Percentiles rank a stretch among this genome's conserved stretches.
phyloP scores from a whole-genome alignment of 2,888 invertebrate species.

The Mayetiola destructor region DNA sequence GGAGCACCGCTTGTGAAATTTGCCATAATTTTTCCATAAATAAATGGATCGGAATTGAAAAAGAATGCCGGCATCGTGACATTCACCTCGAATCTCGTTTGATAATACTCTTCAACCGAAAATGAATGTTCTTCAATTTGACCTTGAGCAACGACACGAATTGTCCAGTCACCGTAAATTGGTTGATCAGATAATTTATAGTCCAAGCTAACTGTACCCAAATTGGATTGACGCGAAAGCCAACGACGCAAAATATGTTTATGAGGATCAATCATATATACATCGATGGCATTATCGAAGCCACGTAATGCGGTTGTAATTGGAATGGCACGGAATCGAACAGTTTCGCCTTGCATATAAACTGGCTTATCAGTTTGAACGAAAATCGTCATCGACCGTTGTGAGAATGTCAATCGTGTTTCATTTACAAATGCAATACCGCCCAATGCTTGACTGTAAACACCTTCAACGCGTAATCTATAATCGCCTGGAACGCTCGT shows the following conservation, averaged over 20 bases:
- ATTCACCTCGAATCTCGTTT: conserved; percentile 85
- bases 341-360: conserved; percentile 84
- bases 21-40: conserved; percentile 78
- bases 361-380: conserved; percentile 90
- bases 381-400: conserved; percentile 86
- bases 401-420: conserved; percentile 68
- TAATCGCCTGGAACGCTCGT: conserved; percentile 75
- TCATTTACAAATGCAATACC: conserved; percentile 85
- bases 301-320: conserved; percentile 85
- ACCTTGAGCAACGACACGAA: conserved; percentile 75
- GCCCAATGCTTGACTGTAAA: conserved; percentile 50
- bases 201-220: conserved; percentile 82
- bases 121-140: conserved; percentile 77
- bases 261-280: conserved; percentile 81
- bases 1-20: conserved; percentile 93
- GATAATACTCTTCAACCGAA: conserved; percentile 87
- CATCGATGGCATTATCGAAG: conserved; percentile 79
- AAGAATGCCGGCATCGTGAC: conserved; percentile 93
- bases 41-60: conserved; percentile 68
- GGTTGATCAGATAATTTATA: conserved; percentile 87
- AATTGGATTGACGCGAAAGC: conserved; percentile 84
- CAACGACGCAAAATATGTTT: conserved; percentile 79
- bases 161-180: conserved; percentile 81
- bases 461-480: conserved; percentile 67
- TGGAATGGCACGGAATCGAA: conserved; percentile 80